Conservation (phyloP, 2,797 vertebrate species). For the Erethizon dorsatum region DNA sequence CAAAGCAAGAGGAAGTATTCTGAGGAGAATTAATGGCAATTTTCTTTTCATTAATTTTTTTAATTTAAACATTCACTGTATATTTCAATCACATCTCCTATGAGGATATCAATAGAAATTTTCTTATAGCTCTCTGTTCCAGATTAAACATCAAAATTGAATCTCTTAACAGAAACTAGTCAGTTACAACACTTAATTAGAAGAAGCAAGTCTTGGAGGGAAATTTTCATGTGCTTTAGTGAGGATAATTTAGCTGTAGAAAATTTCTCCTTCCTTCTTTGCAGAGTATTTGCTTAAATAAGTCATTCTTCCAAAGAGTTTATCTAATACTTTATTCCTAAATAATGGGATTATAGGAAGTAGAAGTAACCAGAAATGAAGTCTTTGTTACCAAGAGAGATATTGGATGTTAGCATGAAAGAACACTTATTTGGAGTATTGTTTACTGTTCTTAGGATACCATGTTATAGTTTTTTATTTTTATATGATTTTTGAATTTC, state of each 20-base stretch:
- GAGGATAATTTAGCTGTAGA: not conserved
- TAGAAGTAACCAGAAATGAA: not conserved
- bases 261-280: not conserved
- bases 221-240: not conserved
- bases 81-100: not conserved
- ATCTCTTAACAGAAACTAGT: not conserved
- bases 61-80: not conserved
- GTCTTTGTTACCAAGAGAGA: not conserved
- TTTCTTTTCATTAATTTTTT: not conserved
- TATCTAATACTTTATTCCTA: not conserved
- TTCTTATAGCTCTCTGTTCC: not conserved
- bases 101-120: not conserved
- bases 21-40: not conserved
- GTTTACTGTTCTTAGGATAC: not conserved
- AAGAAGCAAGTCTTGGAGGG: not conserved
- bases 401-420: not conserved
- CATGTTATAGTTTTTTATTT: not conserved
- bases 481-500: constrained; percentile 9
- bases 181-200: not conserved
- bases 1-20: not conserved
- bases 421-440: not conserved
- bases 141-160: not conserved
- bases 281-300: constrained; percentile 16
- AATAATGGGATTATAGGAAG: not conserved
- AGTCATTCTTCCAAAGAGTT: not conserved